These are phyloP conservation scores for Marmota flaviventris DNA, from an alignment of 2,113 vertebrate genomes.

Conservation along the genomic window DNA sequence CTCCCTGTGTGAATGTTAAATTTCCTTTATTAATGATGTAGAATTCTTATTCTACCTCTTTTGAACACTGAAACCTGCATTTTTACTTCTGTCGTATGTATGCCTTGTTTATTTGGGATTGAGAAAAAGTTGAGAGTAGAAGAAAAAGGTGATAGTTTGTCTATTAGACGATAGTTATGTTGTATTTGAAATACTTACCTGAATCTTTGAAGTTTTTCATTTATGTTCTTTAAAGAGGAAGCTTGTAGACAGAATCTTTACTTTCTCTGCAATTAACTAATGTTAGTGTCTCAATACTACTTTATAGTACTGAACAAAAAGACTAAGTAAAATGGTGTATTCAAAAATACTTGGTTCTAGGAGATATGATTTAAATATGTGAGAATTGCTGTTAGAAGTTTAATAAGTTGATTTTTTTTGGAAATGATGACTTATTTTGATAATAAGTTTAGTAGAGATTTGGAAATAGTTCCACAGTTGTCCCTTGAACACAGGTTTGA, in stretches of 20 bases:
- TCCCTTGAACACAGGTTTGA: not conserved
- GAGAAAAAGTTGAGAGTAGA: constrained; percentile 43
- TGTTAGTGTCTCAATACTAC: not conserved
- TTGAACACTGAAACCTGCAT: not conserved
- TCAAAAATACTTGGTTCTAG: constrained; percentile 32
- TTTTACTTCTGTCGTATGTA: constrained; percentile 13
- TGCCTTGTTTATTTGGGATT: constrained; percentile 56
- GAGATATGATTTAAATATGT: constrained; percentile 3
- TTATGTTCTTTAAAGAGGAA: constrained; percentile 19
- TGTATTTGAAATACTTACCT: constrained; percentile 50
- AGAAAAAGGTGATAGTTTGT: constrained; percentile 42
- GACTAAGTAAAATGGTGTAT: not conserved
- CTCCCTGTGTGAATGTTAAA: not conserved
- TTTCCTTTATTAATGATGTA: not conserved
- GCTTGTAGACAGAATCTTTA: not conserved
- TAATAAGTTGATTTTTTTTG: constrained; percentile 49
- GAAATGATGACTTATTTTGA: constrained; percentile 38
- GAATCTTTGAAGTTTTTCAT: constrained; percentile 32
- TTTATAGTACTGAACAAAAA: not conserved
- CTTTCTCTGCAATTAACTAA: not conserved
- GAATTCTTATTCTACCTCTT: not conserved
- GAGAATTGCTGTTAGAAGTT: not conserved
- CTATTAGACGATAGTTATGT: constrained; percentile 12
- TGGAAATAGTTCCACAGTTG: not conserved
- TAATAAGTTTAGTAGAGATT: constrained; percentile 22